Conservation (phyloP, 2,888 invertebrate species). For the Drosophila birchii region DNA sequence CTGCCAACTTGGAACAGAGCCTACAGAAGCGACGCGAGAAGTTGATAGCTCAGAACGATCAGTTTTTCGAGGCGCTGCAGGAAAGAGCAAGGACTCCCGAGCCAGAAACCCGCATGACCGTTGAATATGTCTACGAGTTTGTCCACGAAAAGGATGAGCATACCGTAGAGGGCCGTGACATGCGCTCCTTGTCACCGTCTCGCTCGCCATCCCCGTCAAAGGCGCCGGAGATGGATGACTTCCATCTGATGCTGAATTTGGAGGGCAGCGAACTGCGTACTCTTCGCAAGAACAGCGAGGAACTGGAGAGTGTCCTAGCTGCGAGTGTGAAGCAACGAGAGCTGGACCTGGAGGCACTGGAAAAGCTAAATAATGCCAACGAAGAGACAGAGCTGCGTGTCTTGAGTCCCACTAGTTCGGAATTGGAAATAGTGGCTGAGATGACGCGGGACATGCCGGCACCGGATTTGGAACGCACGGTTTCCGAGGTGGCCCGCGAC, state of each 20-base stretch:
- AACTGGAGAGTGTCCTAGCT: slow-evolving; percentile 67
- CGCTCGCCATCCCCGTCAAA: slow-evolving; percentile 8
- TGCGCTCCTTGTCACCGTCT: slow-evolving; percentile 59
- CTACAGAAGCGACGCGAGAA: slow-evolving; percentile 66
- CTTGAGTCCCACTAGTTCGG: slow-evolving; percentile 55
- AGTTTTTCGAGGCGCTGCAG: slow-evolving; percentile 62
- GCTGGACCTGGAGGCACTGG: slow-evolving; percentile 78
- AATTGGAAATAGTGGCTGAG: slow-evolving; percentile 25
- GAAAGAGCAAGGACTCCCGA: slow-evolving; percentile 67
- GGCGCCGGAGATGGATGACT: slow-evolving; percentile 64
- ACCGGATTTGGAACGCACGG: slow-evolving; percentile 75
- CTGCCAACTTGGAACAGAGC: slow-evolving; percentile 70
- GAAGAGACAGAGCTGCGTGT: slow-evolving; percentile 78
- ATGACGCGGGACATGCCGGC: slow-evolving; percentile 42
- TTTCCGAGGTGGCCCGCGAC: slow-evolving; percentile 79
- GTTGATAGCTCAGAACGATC: slow-evolving; percentile 74
- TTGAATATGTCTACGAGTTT: slow-evolving; percentile 63
- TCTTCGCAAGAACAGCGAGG: slow-evolving; percentile 59
- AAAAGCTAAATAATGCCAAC: slow-evolving; percentile 66
- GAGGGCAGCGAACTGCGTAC: slow-evolving; percentile 64
- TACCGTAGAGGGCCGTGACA: slow-evolving; percentile 25
- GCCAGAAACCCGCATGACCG: slow-evolving; percentile 51
- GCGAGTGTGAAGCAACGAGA: slow-evolving; percentile 65
- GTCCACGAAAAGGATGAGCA: slow-evolving; percentile 39
- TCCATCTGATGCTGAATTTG: slow-evolving; percentile 75